These are phyloP conservation scores for Eumacrocentrus americanus DNA, from an alignment of 2,888 invertebrate genomes.

Conservation along the genomic window DNA sequence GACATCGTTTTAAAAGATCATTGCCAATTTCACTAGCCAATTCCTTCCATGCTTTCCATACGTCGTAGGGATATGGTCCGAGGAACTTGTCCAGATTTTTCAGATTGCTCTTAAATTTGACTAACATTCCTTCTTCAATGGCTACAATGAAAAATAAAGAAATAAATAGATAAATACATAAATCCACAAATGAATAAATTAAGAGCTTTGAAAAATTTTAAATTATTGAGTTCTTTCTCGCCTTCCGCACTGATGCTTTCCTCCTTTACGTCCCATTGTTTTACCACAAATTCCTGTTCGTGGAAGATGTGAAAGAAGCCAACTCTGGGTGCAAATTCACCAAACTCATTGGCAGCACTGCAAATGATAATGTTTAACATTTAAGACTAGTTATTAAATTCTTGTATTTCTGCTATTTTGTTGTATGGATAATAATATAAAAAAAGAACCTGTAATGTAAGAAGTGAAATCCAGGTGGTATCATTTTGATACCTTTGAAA, in stretches of 20 bases:
- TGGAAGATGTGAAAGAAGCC: slow-evolving; percentile 89
- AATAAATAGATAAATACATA: slow-evolving; percentile 41
- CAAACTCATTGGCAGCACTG: slow-evolving; percentile 64
- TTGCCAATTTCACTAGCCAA: slow-evolving; percentile 66
- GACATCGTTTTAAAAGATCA: slow-evolving; percentile 66
- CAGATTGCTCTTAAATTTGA: slow-evolving; percentile 72
- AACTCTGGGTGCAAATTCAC: slow-evolving; percentile 67
- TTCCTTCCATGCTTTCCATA: slow-evolving; percentile 84
- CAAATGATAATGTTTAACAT: too few species aligned
- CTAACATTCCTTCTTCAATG: slow-evolving; percentile 70
- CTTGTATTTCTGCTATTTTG: too few species aligned
- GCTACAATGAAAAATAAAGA: slow-evolving; percentile 47
- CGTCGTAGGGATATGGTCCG: slow-evolving; percentile 91
- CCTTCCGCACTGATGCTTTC: slow-evolving; percentile 74
- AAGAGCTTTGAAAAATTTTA: background rate
- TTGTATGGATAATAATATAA: too few species aligned
- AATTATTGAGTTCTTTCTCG: slow-evolving; percentile 50
- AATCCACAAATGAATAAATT: background rate
- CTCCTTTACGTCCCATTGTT: slow-evolving; percentile 80
- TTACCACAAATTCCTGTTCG: slow-evolving; percentile 81
- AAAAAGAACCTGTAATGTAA: slow-evolving; percentile 84
- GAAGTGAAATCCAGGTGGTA: slow-evolving; percentile 95
- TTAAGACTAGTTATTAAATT: too few species aligned
- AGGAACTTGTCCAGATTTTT: slow-evolving; percentile 77
- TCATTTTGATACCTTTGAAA: slow-evolving; percentile 97